These are phyloP conservation scores for Ochotona princeps DNA, from an alignment of 2,113 vertebrate genomes.

Conservation along the genomic window DNA sequence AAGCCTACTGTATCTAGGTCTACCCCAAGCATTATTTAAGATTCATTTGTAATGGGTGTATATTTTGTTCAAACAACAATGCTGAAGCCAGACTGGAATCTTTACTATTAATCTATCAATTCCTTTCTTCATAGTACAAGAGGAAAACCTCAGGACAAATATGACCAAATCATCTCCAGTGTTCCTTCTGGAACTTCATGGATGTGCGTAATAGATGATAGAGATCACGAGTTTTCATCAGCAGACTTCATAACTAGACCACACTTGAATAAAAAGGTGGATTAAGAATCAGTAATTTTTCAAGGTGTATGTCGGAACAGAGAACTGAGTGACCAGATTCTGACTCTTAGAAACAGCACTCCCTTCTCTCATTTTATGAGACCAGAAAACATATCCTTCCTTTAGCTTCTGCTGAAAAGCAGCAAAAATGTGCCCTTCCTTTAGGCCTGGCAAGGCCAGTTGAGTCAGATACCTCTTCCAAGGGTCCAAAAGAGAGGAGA, in stretches of 20 bases:
- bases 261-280: conserved; percentile 18
- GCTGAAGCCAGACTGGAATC: neutral
- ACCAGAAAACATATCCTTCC: neutral
- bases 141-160: neutral
- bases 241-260: neutral
- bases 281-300: neutral
- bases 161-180: neutral
- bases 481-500: neutral
- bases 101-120: neutral
- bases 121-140: conserved; percentile 1
- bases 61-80: neutral
- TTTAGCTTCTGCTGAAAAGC: conserved; percentile 32
- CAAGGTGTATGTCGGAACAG: neutral
- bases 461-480: neutral
- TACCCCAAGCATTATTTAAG: neutral
- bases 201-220: neutral
- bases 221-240: neutral
- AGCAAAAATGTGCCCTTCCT: neutral
- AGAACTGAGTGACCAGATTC: neutral
- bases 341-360: neutral
- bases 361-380: neutral
- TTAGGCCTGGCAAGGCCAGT: neutral
- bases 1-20: neutral
- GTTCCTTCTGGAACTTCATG: neutral
- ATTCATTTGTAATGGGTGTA: neutral